Conservation (phyloP, 2,888 invertebrate species). For the Chalcis sispes region DNA sequence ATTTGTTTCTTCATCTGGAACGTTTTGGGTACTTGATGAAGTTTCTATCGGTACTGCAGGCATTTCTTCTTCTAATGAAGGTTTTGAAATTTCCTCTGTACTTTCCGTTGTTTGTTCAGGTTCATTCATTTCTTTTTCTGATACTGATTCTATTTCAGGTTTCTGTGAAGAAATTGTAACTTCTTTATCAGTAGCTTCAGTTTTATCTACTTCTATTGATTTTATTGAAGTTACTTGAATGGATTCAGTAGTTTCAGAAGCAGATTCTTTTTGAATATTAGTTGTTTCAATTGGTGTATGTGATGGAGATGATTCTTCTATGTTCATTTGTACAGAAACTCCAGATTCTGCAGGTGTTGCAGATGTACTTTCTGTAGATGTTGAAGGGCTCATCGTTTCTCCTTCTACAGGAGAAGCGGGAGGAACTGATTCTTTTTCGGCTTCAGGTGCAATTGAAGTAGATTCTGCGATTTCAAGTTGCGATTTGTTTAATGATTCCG, state of each 20-base stretch:
- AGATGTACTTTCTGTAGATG: conserved; percentile 54
- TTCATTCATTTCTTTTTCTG: conserved; percentile 56
- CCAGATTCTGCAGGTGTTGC: conserved; percentile 34
- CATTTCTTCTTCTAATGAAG: conserved; percentile 3
- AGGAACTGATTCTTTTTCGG: conserved; percentile 42
- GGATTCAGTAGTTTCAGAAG: conserved; percentile 55
- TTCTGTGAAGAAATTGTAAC: background rate
- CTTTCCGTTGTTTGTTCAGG: conserved; percentile 41
- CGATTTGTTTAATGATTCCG: conserved; percentile 36
- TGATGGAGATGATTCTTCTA: conserved; percentile 40
- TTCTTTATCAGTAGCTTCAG: background rate
- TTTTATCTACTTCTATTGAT: conserved; percentile 49
- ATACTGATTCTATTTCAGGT: conserved; percentile 45
- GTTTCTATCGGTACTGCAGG: background rate
- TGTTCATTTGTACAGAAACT: too few relatives aligned
- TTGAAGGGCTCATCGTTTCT: conserved; percentile 55
- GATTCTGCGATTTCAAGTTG: conserved; percentile 54
- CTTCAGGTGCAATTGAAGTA: conserved; percentile 20
- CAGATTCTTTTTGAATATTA: conserved; percentile 37
- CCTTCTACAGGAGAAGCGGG: conserved; percentile 40
- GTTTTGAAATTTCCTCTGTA: conserved; percentile 28
- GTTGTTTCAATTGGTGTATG: conserved; percentile 30
- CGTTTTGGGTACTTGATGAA: conserved; percentile 9
- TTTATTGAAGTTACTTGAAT: conserved; percentile 49
- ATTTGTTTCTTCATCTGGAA: conserved; percentile 1